Percentiles rank a stretch among this genome's conserved stretches.
Evolutionary conservation across 1,140 invertebrate species (phyloP).

Genomic region (Heliconius eleuchia): DNA sequence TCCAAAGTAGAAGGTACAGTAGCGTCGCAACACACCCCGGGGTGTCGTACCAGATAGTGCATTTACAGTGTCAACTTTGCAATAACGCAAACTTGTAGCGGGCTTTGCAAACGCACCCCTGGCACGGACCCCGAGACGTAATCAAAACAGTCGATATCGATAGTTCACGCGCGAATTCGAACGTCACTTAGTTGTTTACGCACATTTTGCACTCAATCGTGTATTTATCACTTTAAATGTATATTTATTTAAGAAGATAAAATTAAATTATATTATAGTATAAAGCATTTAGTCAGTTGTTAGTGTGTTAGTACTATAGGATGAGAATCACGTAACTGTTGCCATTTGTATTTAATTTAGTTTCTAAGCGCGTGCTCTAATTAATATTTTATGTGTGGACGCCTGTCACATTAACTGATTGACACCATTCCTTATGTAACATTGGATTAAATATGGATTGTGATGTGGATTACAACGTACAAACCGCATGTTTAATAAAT

Average conservation of each 20-base stretch:
- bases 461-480: neutral
- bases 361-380: slow-evolving; percentile 41
- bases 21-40: slow-evolving; percentile 81
- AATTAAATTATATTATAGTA: neutral
- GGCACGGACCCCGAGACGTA: slow-evolving; percentile 93
- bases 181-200: slow-evolving; percentile 69
- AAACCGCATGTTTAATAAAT: no score
- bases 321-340: slow-evolving; percentile 31
- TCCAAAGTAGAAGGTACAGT: slow-evolving; percentile 53
- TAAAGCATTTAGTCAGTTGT: neutral
- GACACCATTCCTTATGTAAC: slow-evolving; percentile 41
- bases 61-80: slow-evolving; percentile 95
- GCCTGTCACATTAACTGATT: slow-evolving; percentile 49
- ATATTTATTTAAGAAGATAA: neutral
- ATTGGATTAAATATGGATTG: slow-evolving; percentile 28
- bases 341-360: slow-evolving; percentile 34
- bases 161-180: slow-evolving; percentile 49
- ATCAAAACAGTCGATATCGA: slow-evolving; percentile 62
- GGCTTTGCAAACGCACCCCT: slow-evolving; percentile 97
- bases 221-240: slow-evolving; percentile 22
- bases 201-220: slow-evolving; percentile 61
- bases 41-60: slow-evolving; percentile 99
- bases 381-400: slow-evolving; percentile 51
- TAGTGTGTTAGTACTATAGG: slow-evolving; percentile 29
- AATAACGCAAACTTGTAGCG: slow-evolving; percentile 75